Evolutionary conservation across 1,140 invertebrate genomes (phyloP).

Genomic region (Bombus consobrinus): DNA sequence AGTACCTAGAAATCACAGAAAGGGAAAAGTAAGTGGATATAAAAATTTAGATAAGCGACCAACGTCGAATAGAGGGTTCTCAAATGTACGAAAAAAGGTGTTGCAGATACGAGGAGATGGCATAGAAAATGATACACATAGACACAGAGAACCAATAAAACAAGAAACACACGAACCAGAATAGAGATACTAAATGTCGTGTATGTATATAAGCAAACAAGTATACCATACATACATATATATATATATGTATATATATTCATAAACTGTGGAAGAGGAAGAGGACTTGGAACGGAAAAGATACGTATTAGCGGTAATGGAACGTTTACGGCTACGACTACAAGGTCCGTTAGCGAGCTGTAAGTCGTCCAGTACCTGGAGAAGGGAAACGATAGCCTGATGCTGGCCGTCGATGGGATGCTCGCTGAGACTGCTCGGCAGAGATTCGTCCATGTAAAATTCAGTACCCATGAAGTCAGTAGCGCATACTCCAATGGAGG

Average conservation of each 20-base stretch:
- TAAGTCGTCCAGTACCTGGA: conserved; percentile 84
- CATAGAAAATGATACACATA: not conserved
- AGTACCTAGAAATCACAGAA: conserved; percentile 64
- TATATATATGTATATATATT: not conserved
- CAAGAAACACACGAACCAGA: conserved; percentile 18
- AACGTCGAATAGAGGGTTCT: conserved; percentile 7
- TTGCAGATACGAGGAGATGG: not conserved
- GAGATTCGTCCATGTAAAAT: conserved; percentile 93
- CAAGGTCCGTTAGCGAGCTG: conserved; percentile 76
- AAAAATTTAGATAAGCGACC: conserved; percentile 5
- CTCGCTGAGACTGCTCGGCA: conserved; percentile 87
- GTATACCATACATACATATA: not conserved
- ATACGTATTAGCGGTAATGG: conserved; percentile 63
- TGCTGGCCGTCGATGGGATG: conserved; percentile 85
- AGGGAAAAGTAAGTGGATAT: conserved; percentile 29
- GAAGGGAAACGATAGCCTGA: conserved; percentile 86
- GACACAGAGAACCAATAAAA: not conserved
- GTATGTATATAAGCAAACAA: conserved; percentile 25
- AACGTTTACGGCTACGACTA: conserved; percentile 79
- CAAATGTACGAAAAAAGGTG: not conserved
- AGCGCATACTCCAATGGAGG: conserved; percentile 72
- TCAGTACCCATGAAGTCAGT: conserved; percentile 90
- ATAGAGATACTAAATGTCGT: not conserved
- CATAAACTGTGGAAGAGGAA: not conserved
- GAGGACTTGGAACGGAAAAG: not conserved